Evolutionary conservation across 2,113 vertebrate species (phyloP).

Genomic region (Nothoprocta perdicaria): DNA sequence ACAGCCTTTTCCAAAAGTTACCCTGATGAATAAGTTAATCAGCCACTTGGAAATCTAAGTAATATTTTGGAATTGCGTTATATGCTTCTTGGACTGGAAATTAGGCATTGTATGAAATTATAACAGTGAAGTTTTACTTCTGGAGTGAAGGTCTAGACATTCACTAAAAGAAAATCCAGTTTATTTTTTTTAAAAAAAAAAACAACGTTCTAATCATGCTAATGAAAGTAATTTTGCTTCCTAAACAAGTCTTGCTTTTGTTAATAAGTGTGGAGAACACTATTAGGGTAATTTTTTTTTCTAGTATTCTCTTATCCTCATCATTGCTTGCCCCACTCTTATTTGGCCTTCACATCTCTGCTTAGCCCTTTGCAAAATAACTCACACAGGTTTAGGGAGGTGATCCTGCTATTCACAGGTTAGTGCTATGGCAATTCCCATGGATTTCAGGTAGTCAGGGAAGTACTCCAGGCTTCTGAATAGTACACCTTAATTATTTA

Average conservation of each 20-base stretch:
- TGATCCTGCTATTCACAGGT: not conserved
- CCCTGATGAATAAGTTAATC: not conserved
- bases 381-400: not conserved
- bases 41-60: not conserved
- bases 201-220: slow-evolving; percentile 7
- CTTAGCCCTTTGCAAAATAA: slow-evolving; percentile 32
- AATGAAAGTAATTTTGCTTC: slow-evolving; percentile 31
- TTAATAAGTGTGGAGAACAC: not conserved
- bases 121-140: slow-evolving; percentile 7
- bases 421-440: not conserved
- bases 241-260: slow-evolving; percentile 5
- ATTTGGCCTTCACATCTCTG: slow-evolving; percentile 1
- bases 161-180: slow-evolving; percentile 16
- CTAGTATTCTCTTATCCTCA: not conserved
- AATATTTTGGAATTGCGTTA: not conserved
- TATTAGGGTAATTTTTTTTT: slow-evolving; percentile 6
- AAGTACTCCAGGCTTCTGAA: not conserved
- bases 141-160: slow-evolving; percentile 31
- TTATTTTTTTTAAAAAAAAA: not conserved
- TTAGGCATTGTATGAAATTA: not conserved
- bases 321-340: slow-evolving; percentile 1
- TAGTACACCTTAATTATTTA: not conserved
- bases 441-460: not conserved
- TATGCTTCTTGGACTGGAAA: slow-evolving; percentile 3
- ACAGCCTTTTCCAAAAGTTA: not conserved